A percentile compares a stretch with the other conserved stretches of the same genome.
phyloP scores from a whole-genome alignment of 2,797 vertebrate species.

The Oreonectes daqikongensis region DNA sequence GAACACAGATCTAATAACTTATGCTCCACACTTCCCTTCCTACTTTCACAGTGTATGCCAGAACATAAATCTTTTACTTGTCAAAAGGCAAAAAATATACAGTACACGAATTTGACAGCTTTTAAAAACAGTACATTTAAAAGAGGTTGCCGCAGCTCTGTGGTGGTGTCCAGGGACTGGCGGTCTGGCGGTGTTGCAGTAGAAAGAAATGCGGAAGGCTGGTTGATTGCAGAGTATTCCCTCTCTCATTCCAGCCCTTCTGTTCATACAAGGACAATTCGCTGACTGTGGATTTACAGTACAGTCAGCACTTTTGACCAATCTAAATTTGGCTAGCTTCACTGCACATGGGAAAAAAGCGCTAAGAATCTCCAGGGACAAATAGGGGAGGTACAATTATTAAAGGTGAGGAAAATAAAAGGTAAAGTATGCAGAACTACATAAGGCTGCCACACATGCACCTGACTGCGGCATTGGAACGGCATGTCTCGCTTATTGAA shows the following conservation, averaged over 20 bases:
- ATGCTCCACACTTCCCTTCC: conserved; percentile 11
- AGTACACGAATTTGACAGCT: conserved; percentile 5
- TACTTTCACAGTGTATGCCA: conserved; percentile 9
- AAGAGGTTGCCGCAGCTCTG: conserved; percentile 23
- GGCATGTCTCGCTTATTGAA: background rate
- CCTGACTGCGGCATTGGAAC: background rate
- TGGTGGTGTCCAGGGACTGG: conserved; percentile 17
- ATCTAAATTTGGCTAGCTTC: conserved; percentile 71
- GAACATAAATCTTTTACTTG: conserved; percentile 43
- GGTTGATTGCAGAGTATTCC: conserved; percentile 38
- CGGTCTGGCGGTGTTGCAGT: background rate
- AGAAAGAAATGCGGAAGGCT: conserved; percentile 26
- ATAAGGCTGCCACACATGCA: background rate
- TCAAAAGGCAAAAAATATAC: conserved; percentile 6
- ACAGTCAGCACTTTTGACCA: conserved; percentile 66
- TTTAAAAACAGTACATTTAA: background rate
- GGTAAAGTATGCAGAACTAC: conserved; percentile 30
- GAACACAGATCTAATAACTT: conserved; percentile 37
- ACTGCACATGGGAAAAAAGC: conserved; percentile 53
- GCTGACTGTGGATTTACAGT: conserved; percentile 65
- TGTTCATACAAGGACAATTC: conserved; percentile 59
- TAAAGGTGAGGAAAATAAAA: conserved; percentile 51
- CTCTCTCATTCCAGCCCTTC: conserved; percentile 51
- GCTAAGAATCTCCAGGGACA: conserved; percentile 19
- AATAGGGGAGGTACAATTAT: conserved; percentile 57